These are phyloP conservation scores for Archivesica marissinica DNA, from an alignment of 1,140 invertebrate genomes.

Conservation along the genomic window DNA sequence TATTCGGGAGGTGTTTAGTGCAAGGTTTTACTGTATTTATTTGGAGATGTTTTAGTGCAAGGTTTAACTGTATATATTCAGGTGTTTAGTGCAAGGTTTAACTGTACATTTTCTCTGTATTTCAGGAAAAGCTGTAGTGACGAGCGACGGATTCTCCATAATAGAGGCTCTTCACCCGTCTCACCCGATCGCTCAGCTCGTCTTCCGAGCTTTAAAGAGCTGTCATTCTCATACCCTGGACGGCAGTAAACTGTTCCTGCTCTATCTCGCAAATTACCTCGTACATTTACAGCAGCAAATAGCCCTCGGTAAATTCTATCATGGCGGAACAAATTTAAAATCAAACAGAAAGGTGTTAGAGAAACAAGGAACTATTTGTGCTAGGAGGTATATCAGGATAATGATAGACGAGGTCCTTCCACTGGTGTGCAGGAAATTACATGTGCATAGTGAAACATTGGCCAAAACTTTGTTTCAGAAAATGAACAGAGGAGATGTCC, in stretches of 20 bases:
- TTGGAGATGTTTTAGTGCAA: not conserved
- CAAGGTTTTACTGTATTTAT: not conserved
- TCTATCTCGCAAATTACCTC: conserved; percentile 67
- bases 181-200: conserved; percentile 70
- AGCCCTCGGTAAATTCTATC: not conserved
- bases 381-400: not conserved
- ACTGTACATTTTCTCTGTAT: not conserved
- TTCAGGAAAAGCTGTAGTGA: conserved; percentile 69
- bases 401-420: not conserved
- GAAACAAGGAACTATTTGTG: not conserved
- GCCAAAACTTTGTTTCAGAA: not conserved
- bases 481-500: not conserved
- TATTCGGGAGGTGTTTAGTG: not conserved
- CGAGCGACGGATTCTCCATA: conserved; percentile 69
- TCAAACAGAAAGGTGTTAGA: not conserved
- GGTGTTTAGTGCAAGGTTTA: not conserved
- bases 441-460: not conserved
- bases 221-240: conserved; percentile 53
- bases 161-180: conserved; percentile 64
- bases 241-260: conserved; percentile 72
- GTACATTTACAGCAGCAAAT: conserved; percentile 44
- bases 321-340: not conserved
- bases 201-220: conserved; percentile 44
- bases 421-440: not conserved
- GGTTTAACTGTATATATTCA: not conserved